Base-by-base conservation (phyloP, 2,888 invertebrate genomes). In the Tiliacea aurago region DNA sequence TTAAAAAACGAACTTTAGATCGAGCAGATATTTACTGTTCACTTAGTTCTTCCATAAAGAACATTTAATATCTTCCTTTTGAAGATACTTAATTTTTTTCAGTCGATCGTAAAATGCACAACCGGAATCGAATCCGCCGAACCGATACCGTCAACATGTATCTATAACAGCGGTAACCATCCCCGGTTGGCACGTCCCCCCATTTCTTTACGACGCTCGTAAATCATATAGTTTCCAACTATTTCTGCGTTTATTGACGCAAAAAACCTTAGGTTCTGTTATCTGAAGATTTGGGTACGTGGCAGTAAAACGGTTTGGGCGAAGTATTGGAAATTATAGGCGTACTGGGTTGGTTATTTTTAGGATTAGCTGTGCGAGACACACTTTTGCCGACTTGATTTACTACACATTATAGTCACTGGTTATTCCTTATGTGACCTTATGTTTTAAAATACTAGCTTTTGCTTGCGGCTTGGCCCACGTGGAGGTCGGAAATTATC, bases 221-320 rank as follows among this genome's bases (percentile, higher is more conserved):
- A 85, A 85, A 86, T 85, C 82, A 82, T 67, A 84, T 79, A 86
- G 84, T 85, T 86, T 75, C 68, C 53, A 82, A 80, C 86, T 72
- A 80, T 78, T 78, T 70, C 69, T 80, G 74, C 78, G 76, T 85
- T 80, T 85, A 86, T 80, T 67, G 78, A 72, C 86, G 78, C 61
- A 85, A 86, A 86, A 85, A 85, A 80, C 73, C 63, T 49, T 62
- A 74, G 75, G 75, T 78, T 66, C 80, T 67, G 71, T 47, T 64
- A 78, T 78, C 62, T 70, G 33, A 51, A 80, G 76, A 81, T 81
- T 84, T 73, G 62, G 71, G 53, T 70, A 64, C 51, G 73, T 65
- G 28, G 72, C 58, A 70, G 45, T 85, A 83, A 85, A 85, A 79
- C 33, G n/a, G 69, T 78, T 77, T 45, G 23, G 70, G 65, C 45